Conservation (phyloP, 2,113 vertebrate species). For the Argyrosomus japonicus region DNA sequence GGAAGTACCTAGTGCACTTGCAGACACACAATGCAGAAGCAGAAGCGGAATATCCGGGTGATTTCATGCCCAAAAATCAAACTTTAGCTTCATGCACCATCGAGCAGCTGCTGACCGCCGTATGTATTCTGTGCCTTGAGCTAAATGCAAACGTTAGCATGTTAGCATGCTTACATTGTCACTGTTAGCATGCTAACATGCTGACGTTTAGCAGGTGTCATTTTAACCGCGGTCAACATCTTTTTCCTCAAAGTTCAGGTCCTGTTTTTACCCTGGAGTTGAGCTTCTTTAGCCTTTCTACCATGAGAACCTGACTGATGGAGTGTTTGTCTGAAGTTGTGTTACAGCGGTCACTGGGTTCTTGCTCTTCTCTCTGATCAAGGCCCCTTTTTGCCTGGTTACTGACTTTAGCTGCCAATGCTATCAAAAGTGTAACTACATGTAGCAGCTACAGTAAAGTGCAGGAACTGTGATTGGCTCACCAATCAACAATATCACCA, state of each 20-base stretch:
- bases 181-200: neutral
- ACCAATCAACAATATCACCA: no score
- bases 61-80: no score
- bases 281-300: neutral
- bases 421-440: no score
- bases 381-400: neutral
- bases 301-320: neutral
- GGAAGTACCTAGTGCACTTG: no score
- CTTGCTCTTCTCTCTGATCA: neutral
- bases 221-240: neutral
- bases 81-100: no score
- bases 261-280: neutral
- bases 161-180: neutral
- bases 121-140: neutral
- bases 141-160: neutral
- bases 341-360: neutral
- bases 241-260: neutral
- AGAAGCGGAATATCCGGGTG: no score
- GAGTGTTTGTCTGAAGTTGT: neutral
- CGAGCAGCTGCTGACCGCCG: no score
- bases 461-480: no score
- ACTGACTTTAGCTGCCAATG: no score
- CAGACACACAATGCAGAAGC: no score
- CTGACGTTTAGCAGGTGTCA: neutral
- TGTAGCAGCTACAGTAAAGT: no score